Evolutionary conservation across 1,140 invertebrate genomes (phyloP).

Genomic region (Micrasema minimum): DNA sequence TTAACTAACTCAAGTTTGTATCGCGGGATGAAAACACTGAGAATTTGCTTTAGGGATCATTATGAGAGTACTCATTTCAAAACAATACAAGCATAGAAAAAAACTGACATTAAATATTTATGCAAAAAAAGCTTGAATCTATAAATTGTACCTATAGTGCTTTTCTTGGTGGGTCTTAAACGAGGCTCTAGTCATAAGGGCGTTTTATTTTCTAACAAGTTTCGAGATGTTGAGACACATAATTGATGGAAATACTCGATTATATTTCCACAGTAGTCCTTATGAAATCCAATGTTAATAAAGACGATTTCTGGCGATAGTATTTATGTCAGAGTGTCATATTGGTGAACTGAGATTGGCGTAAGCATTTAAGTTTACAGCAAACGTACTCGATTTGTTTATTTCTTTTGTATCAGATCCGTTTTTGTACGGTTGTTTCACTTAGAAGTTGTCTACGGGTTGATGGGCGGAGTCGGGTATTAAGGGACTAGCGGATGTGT

Average conservation of each 20-base stretch:
- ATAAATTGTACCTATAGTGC: conserved; percentile 4
- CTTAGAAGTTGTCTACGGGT: conserved; percentile 47
- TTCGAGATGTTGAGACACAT: too few relatives aligned
- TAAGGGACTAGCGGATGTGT: conserved; percentile 66
- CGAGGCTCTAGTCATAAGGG: too few relatives aligned
- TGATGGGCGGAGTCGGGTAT: conserved; percentile 63
- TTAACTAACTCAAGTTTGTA: too few relatives aligned
- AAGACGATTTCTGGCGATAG: background rate
- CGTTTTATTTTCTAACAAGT: too few relatives aligned
- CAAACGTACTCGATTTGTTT: conserved; percentile 52
- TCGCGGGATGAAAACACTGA: too few relatives aligned
- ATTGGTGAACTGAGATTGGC: conserved; percentile 7
- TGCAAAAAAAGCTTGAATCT: too few relatives aligned
- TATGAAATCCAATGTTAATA: too few relatives aligned
- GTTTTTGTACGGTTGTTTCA: conserved; percentile 30
- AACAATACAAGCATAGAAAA: too few relatives aligned
- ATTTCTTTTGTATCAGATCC: conserved; percentile 35
- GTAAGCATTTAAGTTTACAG: conserved; percentile 26
- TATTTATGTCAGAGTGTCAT: background rate
- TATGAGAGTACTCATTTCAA: too few relatives aligned
- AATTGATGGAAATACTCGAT: background rate
- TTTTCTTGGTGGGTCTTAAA: conserved; percentile 33
- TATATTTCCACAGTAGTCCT: too few relatives aligned
- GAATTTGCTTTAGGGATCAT: too few relatives aligned
- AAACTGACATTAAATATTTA: too few relatives aligned